Evolutionary conservation across 2,888 invertebrate species (phyloP).

Genomic region (Hyposoter didymator): DNA sequence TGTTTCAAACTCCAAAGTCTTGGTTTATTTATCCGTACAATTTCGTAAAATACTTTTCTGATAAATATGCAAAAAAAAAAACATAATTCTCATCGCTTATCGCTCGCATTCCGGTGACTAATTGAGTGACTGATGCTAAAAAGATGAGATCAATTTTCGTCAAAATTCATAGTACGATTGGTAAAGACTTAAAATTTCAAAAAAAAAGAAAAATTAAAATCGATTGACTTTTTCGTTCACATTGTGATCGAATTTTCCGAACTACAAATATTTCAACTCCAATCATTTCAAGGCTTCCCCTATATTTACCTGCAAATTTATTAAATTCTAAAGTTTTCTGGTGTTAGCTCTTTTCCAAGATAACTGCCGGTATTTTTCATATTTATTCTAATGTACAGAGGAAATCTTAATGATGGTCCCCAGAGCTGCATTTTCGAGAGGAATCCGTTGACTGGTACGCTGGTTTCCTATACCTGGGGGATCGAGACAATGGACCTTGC

Average conservation of each 20-base stretch:
- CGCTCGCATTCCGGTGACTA: not conserved
- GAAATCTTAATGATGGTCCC: not conserved
- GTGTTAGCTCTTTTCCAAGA: too few species aligned
- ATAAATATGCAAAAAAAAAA: not conserved
- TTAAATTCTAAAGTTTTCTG: too few species aligned
- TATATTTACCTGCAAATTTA: too few species aligned
- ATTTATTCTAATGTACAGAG: not conserved
- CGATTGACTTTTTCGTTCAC: not conserved
- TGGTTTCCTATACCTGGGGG: conserved; percentile 39
- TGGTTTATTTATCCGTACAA: not conserved
- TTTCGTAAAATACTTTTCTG: not conserved
- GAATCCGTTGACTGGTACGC: not conserved
- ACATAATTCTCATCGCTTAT: not conserved
- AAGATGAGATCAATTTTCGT: not conserved
- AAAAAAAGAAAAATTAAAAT: not conserved
- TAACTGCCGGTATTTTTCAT: not conserved
- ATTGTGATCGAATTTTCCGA: not conserved
- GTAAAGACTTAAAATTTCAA: too few species aligned
- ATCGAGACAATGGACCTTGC: conserved; percentile 67
- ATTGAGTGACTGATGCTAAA: not conserved
- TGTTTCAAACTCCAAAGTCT: not conserved
- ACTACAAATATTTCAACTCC: too few species aligned
- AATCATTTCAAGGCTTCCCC: too few species aligned
- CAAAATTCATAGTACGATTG: not conserved
- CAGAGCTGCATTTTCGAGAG: not conserved